These are phyloP conservation scores for Callithrix jacchus DNA, from an alignment of 2,113 vertebrate genomes.

Conservation along the genomic window DNA sequence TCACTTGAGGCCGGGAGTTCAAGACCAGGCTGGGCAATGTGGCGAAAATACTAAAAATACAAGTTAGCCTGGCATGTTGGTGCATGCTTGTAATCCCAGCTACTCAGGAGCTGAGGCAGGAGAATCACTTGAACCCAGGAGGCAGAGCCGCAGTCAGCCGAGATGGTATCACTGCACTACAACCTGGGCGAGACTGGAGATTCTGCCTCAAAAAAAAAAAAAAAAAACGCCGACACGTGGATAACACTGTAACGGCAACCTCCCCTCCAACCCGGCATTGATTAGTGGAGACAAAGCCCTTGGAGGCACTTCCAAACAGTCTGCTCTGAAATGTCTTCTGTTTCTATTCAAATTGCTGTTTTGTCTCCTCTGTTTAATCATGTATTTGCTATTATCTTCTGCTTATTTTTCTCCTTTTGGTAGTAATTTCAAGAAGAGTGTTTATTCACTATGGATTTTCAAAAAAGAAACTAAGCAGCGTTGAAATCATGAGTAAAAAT, in stretches of 20 bases:
- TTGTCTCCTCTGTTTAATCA: not conserved
- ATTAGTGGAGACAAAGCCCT: not conserved
- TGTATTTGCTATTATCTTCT: not conserved
- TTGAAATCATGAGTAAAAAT: not conserved
- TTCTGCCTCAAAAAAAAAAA: no score
- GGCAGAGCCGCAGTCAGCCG: no score
- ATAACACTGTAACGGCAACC: fast-evolving
- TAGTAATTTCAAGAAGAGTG: not conserved
- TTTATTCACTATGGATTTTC: not conserved
- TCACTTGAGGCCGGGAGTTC: no score
- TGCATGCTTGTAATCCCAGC: no score
- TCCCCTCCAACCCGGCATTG: not conserved
- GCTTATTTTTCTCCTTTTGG: not conserved
- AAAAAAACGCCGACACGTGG: not conserved
- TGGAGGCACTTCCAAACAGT: not conserved
- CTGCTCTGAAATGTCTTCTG: not conserved
- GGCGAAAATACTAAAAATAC: no score
- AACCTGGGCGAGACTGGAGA: no score
- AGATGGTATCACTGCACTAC: no score
- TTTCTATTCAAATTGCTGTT: not conserved
- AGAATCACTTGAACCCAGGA: no score
- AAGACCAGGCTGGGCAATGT: no score
- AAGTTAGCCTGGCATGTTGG: no score
- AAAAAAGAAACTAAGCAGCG: not conserved
- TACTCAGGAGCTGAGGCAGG: no score